These are phyloP conservation scores for Lordiphosa collinella DNA, from an alignment of 1,140 invertebrate species.

Conservation along the genomic window DNA sequence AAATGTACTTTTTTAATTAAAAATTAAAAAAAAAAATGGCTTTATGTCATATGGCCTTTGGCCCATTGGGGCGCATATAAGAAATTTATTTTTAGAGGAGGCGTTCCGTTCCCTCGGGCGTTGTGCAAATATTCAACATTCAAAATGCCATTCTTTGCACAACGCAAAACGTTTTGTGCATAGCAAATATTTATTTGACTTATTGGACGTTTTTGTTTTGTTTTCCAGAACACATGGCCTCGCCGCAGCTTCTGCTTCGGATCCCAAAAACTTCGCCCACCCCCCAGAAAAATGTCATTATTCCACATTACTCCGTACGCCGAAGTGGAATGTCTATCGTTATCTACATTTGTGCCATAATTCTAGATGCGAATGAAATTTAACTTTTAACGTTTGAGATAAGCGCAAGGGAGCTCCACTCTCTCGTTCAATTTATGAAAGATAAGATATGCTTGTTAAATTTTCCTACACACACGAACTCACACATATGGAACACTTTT, in stretches of 20 bases:
- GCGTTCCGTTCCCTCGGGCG: constrained; percentile 16
- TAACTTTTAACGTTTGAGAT: constrained; percentile 49
- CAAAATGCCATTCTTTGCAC: constrained; percentile 57
- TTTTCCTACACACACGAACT: no score
- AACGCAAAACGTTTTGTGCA: constrained; percentile 42
- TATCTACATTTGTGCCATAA: constrained; percentile 65
- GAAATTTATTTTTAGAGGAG: constrained; percentile 12
- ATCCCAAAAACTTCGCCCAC: constrained; percentile 1
- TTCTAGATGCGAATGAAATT: constrained; percentile 56
- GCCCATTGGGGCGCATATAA: constrained; percentile 17
- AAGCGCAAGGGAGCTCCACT: constrained; percentile 27
- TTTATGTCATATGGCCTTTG: constrained; percentile 39
- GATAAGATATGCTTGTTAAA: constrained; percentile 62
- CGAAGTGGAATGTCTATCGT: constrained; percentile 31
- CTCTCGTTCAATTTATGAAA: not conserved
- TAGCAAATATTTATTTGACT: constrained; percentile 58
- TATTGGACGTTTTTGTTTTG: not conserved
- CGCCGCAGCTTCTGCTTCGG: no score
- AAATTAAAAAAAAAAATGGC: constrained; percentile 10
- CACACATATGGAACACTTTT: no score
- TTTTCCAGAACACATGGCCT: no score
- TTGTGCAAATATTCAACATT: constrained; percentile 50
- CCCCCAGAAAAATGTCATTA: not conserved
- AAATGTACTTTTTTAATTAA: constrained; percentile 54
- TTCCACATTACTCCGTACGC: not conserved